These are phyloP conservation scores for Asarcornis scutulata DNA, from an alignment of 2,113 vertebrate species.

Conservation along the genomic window DNA sequence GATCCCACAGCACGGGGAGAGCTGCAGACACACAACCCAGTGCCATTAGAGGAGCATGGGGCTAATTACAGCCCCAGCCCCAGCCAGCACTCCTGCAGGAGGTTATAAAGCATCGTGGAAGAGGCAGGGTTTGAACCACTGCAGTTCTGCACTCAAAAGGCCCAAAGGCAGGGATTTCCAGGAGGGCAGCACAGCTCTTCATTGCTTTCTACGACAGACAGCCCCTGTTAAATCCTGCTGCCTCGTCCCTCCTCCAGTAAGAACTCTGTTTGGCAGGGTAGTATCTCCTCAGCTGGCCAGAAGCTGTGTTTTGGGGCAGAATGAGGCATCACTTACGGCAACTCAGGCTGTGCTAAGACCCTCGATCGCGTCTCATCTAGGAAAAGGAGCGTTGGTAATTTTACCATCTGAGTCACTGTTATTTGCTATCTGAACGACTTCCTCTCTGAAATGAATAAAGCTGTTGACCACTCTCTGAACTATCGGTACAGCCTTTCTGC, in stretches of 20 bases:
- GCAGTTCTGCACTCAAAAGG: background rate
- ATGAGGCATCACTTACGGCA: accelerated
- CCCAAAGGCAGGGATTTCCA: background rate
- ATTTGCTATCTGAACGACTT: background rate
- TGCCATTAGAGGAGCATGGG: background rate
- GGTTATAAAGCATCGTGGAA: background rate
- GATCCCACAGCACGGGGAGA: too few species aligned
- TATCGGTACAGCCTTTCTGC: background rate
- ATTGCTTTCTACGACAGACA: accelerated
- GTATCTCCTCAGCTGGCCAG: background rate
- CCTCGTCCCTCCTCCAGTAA: background rate
- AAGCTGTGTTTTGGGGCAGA: background rate
- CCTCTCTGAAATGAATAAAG: background rate
- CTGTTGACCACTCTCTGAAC: background rate
- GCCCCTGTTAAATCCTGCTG: background rate
- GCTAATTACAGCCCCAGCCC: background rate
- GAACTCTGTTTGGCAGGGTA: background rate
- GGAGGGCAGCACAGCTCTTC: background rate
- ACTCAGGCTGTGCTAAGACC: background rate
- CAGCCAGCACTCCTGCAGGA: background rate
- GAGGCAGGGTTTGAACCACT: background rate
- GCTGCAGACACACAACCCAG: background rate
- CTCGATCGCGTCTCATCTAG: background rate
- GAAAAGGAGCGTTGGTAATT: background rate
- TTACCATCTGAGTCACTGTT: background rate